Evolutionary conservation across 1,140 invertebrate species (phyloP), one percentile per base, ranked within the genome.

Genomic region (Drosophila virilis): DNA sequence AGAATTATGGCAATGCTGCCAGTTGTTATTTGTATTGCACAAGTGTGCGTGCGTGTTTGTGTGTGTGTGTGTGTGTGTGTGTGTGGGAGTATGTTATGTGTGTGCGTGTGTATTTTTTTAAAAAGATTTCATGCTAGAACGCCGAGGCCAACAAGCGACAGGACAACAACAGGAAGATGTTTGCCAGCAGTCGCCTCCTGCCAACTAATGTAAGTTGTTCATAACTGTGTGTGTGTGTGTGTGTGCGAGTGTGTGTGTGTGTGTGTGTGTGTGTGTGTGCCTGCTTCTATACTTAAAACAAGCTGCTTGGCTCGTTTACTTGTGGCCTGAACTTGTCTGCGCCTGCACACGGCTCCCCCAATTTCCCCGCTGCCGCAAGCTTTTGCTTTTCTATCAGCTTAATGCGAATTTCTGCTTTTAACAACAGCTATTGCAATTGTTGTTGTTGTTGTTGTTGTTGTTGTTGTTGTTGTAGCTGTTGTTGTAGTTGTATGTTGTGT

Each of bases 351-450:
- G 17, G 35, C 2, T 45, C 35, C 17, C 9, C 43, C 8, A 12
- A 9, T 37, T 38, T 54, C 10, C 17, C 43, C 45, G 32, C 42
- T 60, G 59, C 61, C 75, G n/a, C 13, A 72, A 67, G 65, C 66
- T 69, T 60, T 79, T 68, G 82, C 83, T 88, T 88, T 86, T 88
- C 83, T 88, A 88, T 86, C 59, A 77, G 83, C 83, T 88, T 88
- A 86, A 86, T 86, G 83, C 69, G 83, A 86, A 86, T 82, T 86
- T 79, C 76, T 82, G 82, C 82, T 86, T 70, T 86, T 88, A 86
- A 88, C 82, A 86, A 81, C 82, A 73, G 78, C 71, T 68, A 81
- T 81, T 81, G 82, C 80, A 78, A 52, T 78, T 77, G 50, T 60
- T 64, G 45, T 54, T 67, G 42, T 67, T 58, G 2, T 32, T 71